Percentiles rank a stretch among this genome's conserved stretches.
These are phyloP conservation scores for Macrobrachium rosenbergii DNA, from an alignment of 1,140 invertebrate species.

Conservation along the genomic window DNA sequence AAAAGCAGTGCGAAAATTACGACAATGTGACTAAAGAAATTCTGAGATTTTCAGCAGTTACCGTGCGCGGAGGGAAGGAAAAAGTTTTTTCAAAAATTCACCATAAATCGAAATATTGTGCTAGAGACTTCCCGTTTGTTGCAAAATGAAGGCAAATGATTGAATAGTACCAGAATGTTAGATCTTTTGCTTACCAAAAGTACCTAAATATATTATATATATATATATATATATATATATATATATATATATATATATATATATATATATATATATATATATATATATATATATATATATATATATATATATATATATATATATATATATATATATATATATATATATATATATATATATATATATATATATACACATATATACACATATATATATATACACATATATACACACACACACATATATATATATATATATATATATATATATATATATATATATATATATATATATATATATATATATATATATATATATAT, in stretches of 20 bases:
- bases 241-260: conserved; percentile 37
- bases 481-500: conserved; percentile 37
- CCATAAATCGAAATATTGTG: too few species aligned
- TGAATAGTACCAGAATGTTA: too few species aligned
- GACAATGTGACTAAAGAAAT: too few species aligned
- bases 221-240: conserved; percentile 34
- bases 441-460: conserved; percentile 43
- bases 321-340: conserved; percentile 39
- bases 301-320: conserved; percentile 37
- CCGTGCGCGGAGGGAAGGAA: too few species aligned
- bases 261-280: conserved; percentile 42
- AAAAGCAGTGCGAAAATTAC: too few species aligned
- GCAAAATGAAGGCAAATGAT: too few species aligned
- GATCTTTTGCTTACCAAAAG: too few species aligned
- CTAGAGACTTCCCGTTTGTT: too few species aligned
- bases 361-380: conserved; percentile 37
- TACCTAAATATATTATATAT: conserved; percentile 36
- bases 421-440: conserved; percentile 32
- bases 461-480: conserved; percentile 42
- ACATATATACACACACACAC: conserved; percentile 20
- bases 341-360: conserved; percentile 39
- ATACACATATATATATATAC: conserved; percentile 38
- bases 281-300: conserved; percentile 38
- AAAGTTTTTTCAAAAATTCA: too few species aligned
- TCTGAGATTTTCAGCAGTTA: too few species aligned